Evolutionary conservation across 2,113 vertebrate species (phyloP).

Genomic region (Misgurnus mizolepis): DNA sequence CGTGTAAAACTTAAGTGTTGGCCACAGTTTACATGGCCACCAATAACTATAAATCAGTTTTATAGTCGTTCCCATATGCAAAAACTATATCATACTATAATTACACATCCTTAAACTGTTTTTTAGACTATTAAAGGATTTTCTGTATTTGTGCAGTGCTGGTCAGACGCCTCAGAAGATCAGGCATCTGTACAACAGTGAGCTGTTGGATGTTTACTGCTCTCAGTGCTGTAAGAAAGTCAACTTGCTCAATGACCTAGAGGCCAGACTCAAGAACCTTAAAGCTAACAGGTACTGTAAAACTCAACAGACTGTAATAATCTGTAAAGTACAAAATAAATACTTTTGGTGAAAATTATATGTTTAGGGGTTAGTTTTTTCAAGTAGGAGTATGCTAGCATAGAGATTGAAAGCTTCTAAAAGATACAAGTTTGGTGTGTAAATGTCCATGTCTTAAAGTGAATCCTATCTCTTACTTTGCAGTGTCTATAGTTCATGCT

Average conservation of each 20-base stretch:
- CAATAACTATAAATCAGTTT: background rate
- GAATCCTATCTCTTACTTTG: background rate
- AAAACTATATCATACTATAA: background rate
- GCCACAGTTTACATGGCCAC: no score
- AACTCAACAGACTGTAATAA: background rate
- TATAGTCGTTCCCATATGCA: background rate
- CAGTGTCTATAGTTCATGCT: conserved; percentile 7
- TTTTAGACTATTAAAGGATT: background rate
- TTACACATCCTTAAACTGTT: background rate
- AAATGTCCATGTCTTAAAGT: no score
- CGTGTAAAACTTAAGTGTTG: no score
- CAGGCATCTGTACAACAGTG: conserved; percentile 80
- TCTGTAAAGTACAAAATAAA: no score
- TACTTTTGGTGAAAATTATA: no score
- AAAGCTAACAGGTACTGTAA: conserved; percentile 83
- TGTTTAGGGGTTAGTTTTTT: no score
- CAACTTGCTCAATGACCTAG: conserved; percentile 87
- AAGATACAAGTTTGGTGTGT: no score
- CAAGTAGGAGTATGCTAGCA: no score
- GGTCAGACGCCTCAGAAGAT: conserved; percentile 86
- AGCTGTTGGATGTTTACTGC: conserved; percentile 85
- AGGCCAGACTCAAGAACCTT: conserved; percentile 85
- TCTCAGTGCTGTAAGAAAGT: conserved; percentile 91
- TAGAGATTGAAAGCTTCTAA: no score
- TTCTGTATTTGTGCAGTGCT: conserved; percentile 68